Evolutionary conservation across 1,140 invertebrate species (phyloP).

Genomic region (Drosophila lacteicornis): DNA sequence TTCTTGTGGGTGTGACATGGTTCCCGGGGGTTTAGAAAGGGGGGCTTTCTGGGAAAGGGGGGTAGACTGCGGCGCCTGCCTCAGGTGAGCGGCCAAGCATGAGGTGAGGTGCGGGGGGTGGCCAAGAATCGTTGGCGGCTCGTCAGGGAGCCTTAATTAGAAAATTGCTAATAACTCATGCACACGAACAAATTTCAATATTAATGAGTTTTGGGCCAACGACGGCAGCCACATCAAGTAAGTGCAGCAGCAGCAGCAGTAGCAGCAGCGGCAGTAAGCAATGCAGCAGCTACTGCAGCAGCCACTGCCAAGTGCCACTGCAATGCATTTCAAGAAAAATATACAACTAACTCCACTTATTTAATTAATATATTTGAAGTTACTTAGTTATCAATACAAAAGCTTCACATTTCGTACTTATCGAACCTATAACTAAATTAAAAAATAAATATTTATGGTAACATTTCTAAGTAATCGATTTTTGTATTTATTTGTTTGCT

Average conservation of each 20-base stretch:
- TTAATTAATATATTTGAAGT: neutral
- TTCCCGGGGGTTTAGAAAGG: neutral
- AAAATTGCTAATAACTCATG: slow-evolving; percentile 84
- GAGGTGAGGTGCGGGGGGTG: slow-evolving; percentile 12
- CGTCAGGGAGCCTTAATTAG: slow-evolving; percentile 77
- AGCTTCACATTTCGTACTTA: no score
- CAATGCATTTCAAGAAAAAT: slow-evolving; percentile 5
- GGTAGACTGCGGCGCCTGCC: slow-evolving; percentile 21
- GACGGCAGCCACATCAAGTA: slow-evolving; percentile 33
- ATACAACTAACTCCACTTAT: no score
- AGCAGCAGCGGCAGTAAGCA: slow-evolving; percentile 21
- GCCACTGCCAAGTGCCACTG: neutral
- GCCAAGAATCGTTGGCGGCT: slow-evolving; percentile 45
- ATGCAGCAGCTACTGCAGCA: neutral
- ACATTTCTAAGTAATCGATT: no score
- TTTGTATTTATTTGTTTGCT: no score
- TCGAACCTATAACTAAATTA: no score
- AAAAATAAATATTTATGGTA: no score
- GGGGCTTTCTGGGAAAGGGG: neutral
- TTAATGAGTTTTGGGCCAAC: slow-evolving; percentile 77
- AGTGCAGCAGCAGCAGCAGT: slow-evolving; percentile 18
- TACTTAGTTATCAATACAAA: neutral
- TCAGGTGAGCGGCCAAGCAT: slow-evolving; percentile 78
- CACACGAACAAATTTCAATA: slow-evolving; percentile 84
- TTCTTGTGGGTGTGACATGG: slow-evolving; percentile 71